Evolutionary conservation across 1,140 invertebrate species (phyloP), one percentile per base, ranked within the genome.

Genomic region (Drosophila ironensis): DNA sequence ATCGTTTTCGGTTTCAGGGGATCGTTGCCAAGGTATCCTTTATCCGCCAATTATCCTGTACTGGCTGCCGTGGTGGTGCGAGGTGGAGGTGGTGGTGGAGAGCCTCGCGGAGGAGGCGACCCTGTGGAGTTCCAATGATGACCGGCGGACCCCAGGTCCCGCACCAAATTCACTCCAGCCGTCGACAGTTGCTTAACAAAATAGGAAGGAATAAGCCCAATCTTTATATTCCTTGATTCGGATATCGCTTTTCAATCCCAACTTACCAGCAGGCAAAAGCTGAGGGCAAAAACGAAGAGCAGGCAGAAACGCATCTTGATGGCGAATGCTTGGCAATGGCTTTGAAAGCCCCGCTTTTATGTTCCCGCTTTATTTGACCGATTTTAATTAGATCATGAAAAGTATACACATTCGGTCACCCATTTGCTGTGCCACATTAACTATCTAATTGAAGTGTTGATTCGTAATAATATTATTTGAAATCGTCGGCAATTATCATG

Each of bases 261-360:
- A 53, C 57, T 70, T 22, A 82, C 78, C 69, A 78, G 41, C 12
- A 82, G 53, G 3, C 75, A 47, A 8, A 72, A 52, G 63, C 63
- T 52, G 17, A 82, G 57, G 37, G 57, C 42, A 19, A 82, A 44
- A 28, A 53, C 44, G 20, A 82, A 30, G 9, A 82, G 20, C 14
- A 84, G 63, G 38, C 24, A 60, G 42, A 82, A 48, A 64, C 78
- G 78, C 78, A 82, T 80, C 40, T 51, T 66, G 75, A 48, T 54
- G 17, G 52, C 11, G 42, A 81, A 57, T 82, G 70, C 6, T 40
- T 69, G 56, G 6, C 44, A 78, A 73, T 61, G 66, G 64, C 67
- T 57, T 52, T 73, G 78, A 77, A 74, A 44, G 14, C 25, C 37
- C 6, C 20, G 50, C 54, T 82, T 82, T 59, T 82, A 82, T 82